phyloP scores from a whole-genome alignment of 1,140 invertebrate genomes.

The Orchestia grillus region DNA sequence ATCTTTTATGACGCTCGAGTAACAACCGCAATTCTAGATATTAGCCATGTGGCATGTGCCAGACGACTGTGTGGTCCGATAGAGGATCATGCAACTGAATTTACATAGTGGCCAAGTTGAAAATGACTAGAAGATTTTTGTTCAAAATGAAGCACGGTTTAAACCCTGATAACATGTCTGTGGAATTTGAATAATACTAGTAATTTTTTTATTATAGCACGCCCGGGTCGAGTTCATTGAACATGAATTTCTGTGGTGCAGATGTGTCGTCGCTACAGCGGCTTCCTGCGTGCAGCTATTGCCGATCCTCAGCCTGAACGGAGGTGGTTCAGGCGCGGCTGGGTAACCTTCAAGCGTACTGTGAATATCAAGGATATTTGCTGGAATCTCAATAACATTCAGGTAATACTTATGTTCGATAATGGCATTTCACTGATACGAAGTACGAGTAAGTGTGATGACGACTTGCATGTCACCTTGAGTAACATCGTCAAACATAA shows the following conservation, averaged over 20 bases:
- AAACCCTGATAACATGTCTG: no score
- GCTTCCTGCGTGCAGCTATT: conserved; percentile 95
- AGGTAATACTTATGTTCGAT: conserved; percentile 75
- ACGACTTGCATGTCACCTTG: no score
- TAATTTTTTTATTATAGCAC: neutral
- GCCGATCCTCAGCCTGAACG: conserved; percentile 97
- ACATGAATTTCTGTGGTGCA: conserved; percentile 71
- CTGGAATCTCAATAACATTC: conserved; percentile 97
- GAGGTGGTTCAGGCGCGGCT: conserved; percentile 94
- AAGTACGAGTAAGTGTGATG: neutral
- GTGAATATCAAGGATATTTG: conserved; percentile 99
- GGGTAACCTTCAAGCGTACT: conserved; percentile 97
- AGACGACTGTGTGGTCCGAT: no score
- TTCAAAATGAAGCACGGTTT: no score
- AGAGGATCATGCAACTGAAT: no score
- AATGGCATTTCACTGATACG: neutral
- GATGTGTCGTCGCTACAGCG: conserved; percentile 94
- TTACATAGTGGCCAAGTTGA: no score
- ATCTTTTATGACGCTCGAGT: no score
- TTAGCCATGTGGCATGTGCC: no score
- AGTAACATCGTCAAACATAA: neutral
- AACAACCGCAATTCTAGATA: no score
- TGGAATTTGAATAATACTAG: neutral
- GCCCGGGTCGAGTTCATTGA: neutral
- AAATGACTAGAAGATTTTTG: no score